phyloP scores from a whole-genome alignment of 2,888 invertebrate species.

The Ephialtes manifestator region DNA sequence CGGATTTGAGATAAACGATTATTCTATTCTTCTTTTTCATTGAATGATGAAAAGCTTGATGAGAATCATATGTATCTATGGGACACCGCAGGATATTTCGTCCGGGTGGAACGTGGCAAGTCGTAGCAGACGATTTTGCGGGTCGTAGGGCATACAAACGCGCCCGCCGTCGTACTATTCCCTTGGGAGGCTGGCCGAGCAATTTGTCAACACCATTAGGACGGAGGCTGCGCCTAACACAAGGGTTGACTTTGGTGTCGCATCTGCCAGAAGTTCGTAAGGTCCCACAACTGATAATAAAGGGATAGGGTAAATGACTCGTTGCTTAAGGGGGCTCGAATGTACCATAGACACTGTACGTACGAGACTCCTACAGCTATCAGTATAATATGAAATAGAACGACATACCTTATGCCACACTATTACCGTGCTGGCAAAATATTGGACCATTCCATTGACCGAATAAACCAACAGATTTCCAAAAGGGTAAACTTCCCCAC shows the following conservation, averaged over 20 bases:
- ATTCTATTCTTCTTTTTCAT: neutral
- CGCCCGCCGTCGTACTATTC: constrained; percentile 70
- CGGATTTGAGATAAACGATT: constrained; percentile 21
- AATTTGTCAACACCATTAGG: constrained; percentile 86
- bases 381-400: constrained; percentile 32
- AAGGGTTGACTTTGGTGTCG: constrained; percentile 83
- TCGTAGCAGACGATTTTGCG: constrained; percentile 62
- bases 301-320: constrained; percentile 84
- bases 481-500: constrained; percentile 41
- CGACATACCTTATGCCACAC: constrained; percentile 79
- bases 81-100: constrained; percentile 51
- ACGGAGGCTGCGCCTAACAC: constrained; percentile 71
- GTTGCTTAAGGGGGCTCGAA: constrained; percentile 73
- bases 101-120: constrained; percentile 41
- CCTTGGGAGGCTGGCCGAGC: constrained; percentile 84
- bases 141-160: constrained; percentile 65
- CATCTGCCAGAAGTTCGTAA: constrained; percentile 82
- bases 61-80: constrained; percentile 41
- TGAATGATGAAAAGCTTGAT: constrained; percentile 2
- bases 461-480: constrained; percentile 75
- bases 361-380: neutral
- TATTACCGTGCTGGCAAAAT: constrained; percentile 82
- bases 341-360: neutral
- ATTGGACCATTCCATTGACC: constrained; percentile 79
- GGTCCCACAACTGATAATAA: constrained; percentile 79